Conservation (phyloP, 2,888 invertebrate genomes). For the Dicyrtoma fusca region DNA sequence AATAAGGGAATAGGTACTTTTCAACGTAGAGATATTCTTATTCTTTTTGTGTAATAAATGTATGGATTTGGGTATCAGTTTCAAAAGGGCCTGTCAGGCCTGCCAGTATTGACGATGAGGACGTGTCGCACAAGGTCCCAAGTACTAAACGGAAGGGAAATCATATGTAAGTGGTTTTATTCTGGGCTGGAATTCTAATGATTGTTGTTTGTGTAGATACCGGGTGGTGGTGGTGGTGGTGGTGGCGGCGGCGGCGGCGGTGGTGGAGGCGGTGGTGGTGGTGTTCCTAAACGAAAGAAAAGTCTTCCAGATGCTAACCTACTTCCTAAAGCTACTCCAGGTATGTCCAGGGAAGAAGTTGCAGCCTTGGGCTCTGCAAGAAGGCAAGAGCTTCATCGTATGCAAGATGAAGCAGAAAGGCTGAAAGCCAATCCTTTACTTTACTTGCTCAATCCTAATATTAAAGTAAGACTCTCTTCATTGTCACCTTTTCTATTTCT, state of each 20-base stretch:
- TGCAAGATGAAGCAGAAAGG: constrained; percentile 87
- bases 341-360: constrained; percentile 93
- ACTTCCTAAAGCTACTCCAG: constrained; percentile 76
- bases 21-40: too few relatives aligned
- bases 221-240: constrained; percentile 64
- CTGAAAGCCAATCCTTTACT: constrained; percentile 92
- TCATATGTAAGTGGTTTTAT: too few relatives aligned
- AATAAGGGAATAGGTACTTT: too few relatives aligned
- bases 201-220: constrained; percentile 16
- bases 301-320: constrained; percentile 94
- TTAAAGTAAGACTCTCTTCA: constrained; percentile 72
- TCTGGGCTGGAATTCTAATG: too few relatives aligned
- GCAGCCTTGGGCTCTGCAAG: constrained; percentile 90
- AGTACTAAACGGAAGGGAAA: too few relatives aligned
- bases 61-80: too few relatives aligned
- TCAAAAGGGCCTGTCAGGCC: too few relatives aligned
- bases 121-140: too few relatives aligned
- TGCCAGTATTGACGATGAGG: too few relatives aligned
- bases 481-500: constrained; percentile 22
- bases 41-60: too few relatives aligned
- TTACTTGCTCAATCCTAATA: constrained; percentile 95
- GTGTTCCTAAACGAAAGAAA: constrained; percentile 85
- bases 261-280: constrained; percentile 62
- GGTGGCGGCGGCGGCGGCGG: constrained; percentile 38
- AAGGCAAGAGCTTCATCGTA: constrained; percentile 89